Conservation (phyloP, 2,113 vertebrate genomes). For the Passer montanus region DNA sequence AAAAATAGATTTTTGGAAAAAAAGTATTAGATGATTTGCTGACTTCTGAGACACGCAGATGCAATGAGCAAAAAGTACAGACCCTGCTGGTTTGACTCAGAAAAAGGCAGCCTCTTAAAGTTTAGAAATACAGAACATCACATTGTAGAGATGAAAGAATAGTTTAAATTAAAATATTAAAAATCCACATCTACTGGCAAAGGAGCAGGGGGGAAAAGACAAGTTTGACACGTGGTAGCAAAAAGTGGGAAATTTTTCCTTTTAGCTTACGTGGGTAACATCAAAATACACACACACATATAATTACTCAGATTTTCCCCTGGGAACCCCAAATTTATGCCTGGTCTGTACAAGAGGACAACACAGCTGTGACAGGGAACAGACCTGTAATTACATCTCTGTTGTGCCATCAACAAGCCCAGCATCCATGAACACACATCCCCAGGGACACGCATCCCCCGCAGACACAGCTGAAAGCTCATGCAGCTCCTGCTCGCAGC, state of each 20-base stretch:
- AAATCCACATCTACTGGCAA: neutral
- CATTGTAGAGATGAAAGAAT: neutral
- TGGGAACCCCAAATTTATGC: neutral
- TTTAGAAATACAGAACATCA: neutral
- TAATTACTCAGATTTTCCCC: neutral
- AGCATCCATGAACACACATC: neutral
- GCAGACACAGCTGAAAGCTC: neutral
- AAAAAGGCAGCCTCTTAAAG: neutral
- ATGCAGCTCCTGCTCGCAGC: neutral
- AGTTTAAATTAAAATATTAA: neutral
- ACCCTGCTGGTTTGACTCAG: neutral
- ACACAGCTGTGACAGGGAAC: slow-evolving; percentile 21
- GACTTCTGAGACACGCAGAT: neutral
- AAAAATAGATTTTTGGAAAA: neutral
- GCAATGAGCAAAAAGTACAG: neutral
- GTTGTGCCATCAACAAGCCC: slow-evolving; percentile 18
- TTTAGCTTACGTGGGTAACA: neutral
- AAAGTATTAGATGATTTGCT: neutral
- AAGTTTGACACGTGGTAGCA: neutral
- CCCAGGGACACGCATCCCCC: neutral
- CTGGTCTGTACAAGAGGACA: neutral
- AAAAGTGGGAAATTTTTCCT: neutral
- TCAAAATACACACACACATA: neutral
- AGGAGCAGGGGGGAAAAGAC: neutral
- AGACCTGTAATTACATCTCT: slow-evolving; percentile 31